Evolutionary conservation across 1,140 invertebrate genomes (phyloP), one percentile per base, ranked within the genome.

Genomic region (Agraylea sexmaculata): DNA sequence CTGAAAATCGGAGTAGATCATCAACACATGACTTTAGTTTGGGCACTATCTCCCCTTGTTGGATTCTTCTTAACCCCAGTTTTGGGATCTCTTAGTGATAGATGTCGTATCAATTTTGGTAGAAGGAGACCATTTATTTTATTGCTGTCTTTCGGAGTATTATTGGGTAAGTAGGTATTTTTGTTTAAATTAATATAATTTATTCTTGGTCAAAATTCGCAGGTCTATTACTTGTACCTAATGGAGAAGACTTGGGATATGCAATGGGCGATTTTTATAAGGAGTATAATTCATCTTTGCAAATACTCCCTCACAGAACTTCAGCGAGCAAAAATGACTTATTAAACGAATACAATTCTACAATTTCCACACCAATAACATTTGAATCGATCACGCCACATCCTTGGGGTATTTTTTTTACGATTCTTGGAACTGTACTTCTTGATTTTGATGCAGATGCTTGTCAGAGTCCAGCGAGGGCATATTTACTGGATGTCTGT

Each of bases 371-470:
- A 21, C n/a, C n/a, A n/a, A n/a, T n/a, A n/a, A n/a, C n/a, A n/a
- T n/a, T n/a, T n/a, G n/a, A n/a, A n/a, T 18, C 34, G 11, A 59
- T 58, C 19, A 62, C 63, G 7, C 67, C 69, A 2, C 85, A 88
- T 58, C 77, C 81, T 1, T 90, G 86, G 87, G 85, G 86, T 2
- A 78, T 95, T 21, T 74, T 93, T 51, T 88, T 97, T 50, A 95
- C 91, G 0, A 78, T 96, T 29, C 54, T 96, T 1, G 93, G 93
- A 8, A 94, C 92, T 0, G 87, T 93, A 19, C 62, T 96, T 7
- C 64, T 96, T 18, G 93, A 97, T 61, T 95, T 96, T 60, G 87
- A 93, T 59, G 91, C 91, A 1, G 91, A 96, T 57, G 88, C 90
- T 20, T 95, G 91, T 52, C 92, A 96, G 60, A 92, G 88, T 55